Conservation (phyloP, 2,113 vertebrate genomes). For the Epinephelus moara region DNA sequence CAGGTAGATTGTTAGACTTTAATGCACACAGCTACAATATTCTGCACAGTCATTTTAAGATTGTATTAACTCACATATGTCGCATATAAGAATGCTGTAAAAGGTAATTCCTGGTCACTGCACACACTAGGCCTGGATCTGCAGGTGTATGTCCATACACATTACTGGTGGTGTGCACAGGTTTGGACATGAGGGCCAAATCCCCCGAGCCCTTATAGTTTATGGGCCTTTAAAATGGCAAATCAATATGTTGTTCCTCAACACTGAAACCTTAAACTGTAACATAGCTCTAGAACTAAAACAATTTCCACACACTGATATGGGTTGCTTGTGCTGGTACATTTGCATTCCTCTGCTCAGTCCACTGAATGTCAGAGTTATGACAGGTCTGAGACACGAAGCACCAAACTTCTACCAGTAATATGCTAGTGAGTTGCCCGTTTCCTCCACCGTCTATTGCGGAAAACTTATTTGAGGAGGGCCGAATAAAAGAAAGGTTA, state of each 20-base stretch:
- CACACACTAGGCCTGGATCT: not conserved
- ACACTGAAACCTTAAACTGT: not conserved
- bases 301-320: not conserved
- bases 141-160: not conserved
- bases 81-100: not conserved
- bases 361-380: not conserved
- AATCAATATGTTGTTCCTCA: conserved; percentile 33
- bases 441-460: conserved; percentile 5
- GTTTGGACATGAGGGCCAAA: conserved; percentile 2
- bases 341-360: conserved; percentile 19
- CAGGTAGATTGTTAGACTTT: conserved; percentile 33
- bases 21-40: conserved; percentile 36
- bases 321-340: not conserved
- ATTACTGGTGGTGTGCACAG: not conserved
- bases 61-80: conserved; percentile 1
- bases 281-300: not conserved
- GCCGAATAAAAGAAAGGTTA: conserved; percentile 41
- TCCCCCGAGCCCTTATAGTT: not conserved
- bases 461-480: conserved; percentile 20
- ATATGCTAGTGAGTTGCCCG: not conserved
- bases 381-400: not conserved
- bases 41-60: conserved; percentile 10
- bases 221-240: not conserved
- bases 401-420: not conserved
- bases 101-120: not conserved